Evolutionary conservation across 2,888 invertebrate species (phyloP), one percentile per base, ranked within the genome.

Genomic region (Cecidostiba fungosa): DNA sequence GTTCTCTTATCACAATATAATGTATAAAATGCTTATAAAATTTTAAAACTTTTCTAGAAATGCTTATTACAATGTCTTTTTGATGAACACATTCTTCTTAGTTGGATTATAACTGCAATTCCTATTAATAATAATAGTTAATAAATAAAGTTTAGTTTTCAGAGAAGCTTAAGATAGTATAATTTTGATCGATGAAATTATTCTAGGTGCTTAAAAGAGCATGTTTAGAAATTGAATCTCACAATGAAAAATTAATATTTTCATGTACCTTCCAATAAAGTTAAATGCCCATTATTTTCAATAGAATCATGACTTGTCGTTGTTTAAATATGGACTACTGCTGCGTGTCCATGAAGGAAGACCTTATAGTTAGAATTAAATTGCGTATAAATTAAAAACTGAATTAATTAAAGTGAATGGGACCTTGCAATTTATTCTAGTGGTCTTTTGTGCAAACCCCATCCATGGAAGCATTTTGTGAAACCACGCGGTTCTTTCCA

Each of bases 391-490:
- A 79, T 76, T 77, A 69, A 70, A 50, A 76, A 39, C 26, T 73
- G 6, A 72, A 81, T 66, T 74, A 43, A 74, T 19, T 39, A 50
- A 74, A 59, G 47, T 43, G 36, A 76, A 80, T 26, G 73, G 32
- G 59, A 47, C 6, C 36, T 82, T 79, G 14, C 26, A 72, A 70
- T 90, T 95, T 96, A 97, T 92, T 97, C 97, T 1, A 96, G 96
- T 47, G 97, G 96, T 87, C 95, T 95, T 94, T 98, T 98, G 93
- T 98, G 98, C 88, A 96, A 95, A 87, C 98, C 97, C 99, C 99
- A 99, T 85, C 99, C 99, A 93, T 99, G 99, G 95, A 99, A 99
- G 94, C 99, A 99, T 94, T 98, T 98, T 87, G 97, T 97, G 94
- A 99, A 99, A 91, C 98, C 95, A 90, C 96, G 96, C 19, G 98